Evolutionary conservation across 1,140 invertebrate species (phyloP), one percentile per base, ranked within the genome.

Genomic region (Trichonephila clavipes): DNA sequence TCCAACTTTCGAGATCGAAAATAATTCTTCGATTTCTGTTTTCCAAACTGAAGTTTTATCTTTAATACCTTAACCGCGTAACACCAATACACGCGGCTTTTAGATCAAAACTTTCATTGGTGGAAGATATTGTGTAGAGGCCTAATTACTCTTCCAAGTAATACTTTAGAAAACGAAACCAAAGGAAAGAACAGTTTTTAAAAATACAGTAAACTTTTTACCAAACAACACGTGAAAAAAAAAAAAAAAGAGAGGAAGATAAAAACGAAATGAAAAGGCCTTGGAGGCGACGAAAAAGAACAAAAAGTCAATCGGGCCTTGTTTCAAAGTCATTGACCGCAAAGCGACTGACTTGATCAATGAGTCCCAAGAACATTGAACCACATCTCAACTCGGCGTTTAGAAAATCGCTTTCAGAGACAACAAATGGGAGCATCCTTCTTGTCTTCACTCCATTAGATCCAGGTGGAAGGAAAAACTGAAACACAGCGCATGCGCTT

Each of bases 351-450:
- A 62, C n/a, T 77, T 92, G 91, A 92, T 51, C 91, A 86, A 92
- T 87, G 82, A 87, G 83, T 28, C 19, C 61, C 19, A 72, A 72
- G 91, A 92, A 87, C 91, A 92, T 92, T 92, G 91, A 92, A 92
- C 91, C 91, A 92, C 40, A 61, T 69, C 24, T 69, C 66, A 69
- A 69, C 66, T 12, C 28, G 34, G 28, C 18, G 19, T 59, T 88
- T 58, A 24, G 19, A 34, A 85, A 59, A 51, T 24, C 82, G 82
- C 24, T 87, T 87, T 21, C 51, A 59, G 28, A 62, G 19, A 40
- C 40, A 62, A 61, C 51, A 82, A 77, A 89, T 89, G 66, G 64
- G 64, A 72, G 87, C 44, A 72, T 77, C 72, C 69, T 90, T 72
- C 51, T 28, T n/a, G 58, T 66, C 19, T 86, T 69, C 61, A 44